Base-by-base conservation (phyloP, 1,140 invertebrate genomes). In the Elymnias hypermnestra region DNA sequence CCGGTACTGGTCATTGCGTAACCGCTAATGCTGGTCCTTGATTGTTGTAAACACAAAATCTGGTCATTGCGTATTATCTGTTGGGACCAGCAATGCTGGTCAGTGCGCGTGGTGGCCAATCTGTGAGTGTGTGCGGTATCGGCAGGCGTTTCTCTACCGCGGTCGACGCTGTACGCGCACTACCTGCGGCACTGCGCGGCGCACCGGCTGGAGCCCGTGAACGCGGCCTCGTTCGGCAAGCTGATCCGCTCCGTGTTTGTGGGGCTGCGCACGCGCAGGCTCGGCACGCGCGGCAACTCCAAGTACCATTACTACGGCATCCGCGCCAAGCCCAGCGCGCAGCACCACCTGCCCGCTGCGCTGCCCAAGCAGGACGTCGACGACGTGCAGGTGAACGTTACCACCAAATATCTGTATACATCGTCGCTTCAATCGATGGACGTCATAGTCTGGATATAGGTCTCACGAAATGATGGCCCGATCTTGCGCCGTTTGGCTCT, bases 241-340 rank as follows among this genome's bases (percentile, higher is more conserved):
- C 89, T 99, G 7, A 99, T 99, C 63, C 91, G 98, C 25, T 98
- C 97, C 3, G 98, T 99, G 22, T 99, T 99, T 88, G 89, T 98
- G 52, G 97, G 97, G 5, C 88, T 99, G 50, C 89, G 97, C 53
- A 99, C 98, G 10, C 88, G 98, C 60, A 89, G 98, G 29, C 89
- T 99, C 22, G 98, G 98, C 54, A 99, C 98, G 3, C 91, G 97
- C 58, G 98, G 98, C n/a, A 99, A 99, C 87, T 99, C 97, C 3
- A 99, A 99, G 77, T 99, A 99, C 84, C 98, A 99, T 88, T 99
- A 99, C 85, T 99, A 99, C 88, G 98, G 98, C n/a, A 99, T 99
- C 52, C 90, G 97, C 31, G 93, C 99, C 3, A 99, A 99, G 85
- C 94, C 95, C 0, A 92, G 33, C 21, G 35, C 53, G 28, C 41